Evolutionary conservation across 2,113 vertebrate species (phyloP).

Genomic region (Catagonus wagneri): DNA sequence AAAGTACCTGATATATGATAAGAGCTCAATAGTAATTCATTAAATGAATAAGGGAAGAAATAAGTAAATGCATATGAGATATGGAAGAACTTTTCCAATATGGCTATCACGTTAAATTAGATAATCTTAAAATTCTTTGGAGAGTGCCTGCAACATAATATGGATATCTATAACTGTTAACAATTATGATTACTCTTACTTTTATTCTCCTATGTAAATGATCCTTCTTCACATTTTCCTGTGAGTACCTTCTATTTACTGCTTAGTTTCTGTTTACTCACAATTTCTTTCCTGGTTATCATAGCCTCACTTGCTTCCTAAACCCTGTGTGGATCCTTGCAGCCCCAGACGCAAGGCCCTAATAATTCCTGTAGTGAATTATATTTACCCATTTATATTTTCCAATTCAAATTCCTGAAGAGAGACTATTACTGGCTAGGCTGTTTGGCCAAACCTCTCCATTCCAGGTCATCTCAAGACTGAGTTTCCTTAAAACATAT

Average conservation of each 20-base stretch:
- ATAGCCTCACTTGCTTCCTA: not conserved
- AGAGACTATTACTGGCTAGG: not conserved
- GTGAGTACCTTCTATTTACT: not conserved
- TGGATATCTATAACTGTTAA: not conserved
- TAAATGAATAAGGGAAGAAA: not conserved
- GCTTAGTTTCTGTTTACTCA: not conserved
- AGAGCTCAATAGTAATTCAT: not conserved
- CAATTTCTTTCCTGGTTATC: not conserved
- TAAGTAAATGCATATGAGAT: not conserved
- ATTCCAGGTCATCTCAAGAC: not conserved
- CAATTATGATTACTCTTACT: not conserved
- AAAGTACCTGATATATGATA: not conserved
- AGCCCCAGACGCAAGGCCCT: not conserved
- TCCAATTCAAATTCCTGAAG: not conserved
- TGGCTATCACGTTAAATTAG: not conserved
- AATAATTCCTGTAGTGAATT: not conserved
- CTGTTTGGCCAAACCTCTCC: not conserved
- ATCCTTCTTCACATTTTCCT: not conserved
- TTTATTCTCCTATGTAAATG: not conserved
- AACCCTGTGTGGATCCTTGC: not conserved
- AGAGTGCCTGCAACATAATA: not conserved
- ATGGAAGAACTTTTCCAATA: not conserved
- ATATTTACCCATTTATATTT: not conserved
- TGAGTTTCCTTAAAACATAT: not conserved
- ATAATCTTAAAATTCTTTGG: not conserved